These are phyloP conservation scores for Sarcophaga variegata DNA, from an alignment of 2,888 invertebrate species.

Conservation along the genomic window DNA sequence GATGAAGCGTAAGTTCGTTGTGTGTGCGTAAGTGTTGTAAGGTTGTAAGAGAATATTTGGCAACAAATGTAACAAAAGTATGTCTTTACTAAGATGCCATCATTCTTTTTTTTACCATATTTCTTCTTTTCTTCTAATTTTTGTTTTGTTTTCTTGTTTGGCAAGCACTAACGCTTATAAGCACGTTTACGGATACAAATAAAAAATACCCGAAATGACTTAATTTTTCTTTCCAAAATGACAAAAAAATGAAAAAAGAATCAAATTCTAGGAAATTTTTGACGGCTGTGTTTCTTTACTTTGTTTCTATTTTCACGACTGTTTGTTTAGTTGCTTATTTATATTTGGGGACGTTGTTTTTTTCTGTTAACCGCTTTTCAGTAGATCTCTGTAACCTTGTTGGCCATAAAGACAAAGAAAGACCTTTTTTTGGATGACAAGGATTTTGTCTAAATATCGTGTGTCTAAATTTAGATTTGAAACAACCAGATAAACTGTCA, in stretches of 20 bases:
- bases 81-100: conserved; percentile 4
- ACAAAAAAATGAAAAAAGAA: not conserved
- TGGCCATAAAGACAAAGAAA: conserved; percentile 21
- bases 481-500: conserved; percentile 21
- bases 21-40: not conserved
- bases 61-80: too few relatives aligned
- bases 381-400: conserved; percentile 30
- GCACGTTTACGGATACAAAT: not conserved
- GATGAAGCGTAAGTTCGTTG: not conserved
- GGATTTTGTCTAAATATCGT: conserved; percentile 24
- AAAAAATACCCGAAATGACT: not conserved
- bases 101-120: conserved; percentile 1
- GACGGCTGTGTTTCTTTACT: not conserved
- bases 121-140: not conserved
- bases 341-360: not conserved
- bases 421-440: conserved; percentile 33
- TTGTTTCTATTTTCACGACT: not conserved
- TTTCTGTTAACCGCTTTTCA: conserved; percentile 20
- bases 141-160: too few relatives aligned
- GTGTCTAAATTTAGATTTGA: conserved; percentile 24
- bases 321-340: not conserved
- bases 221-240: conserved; percentile 1
- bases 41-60: not conserved
- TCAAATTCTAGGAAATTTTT: not conserved
- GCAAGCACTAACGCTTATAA: too few relatives aligned